Evolutionary conservation across 2,113 vertebrate species (phyloP), one percentile per base, ranked within the genome.

Genomic region (Tachysurus fulvidraco): DNA sequence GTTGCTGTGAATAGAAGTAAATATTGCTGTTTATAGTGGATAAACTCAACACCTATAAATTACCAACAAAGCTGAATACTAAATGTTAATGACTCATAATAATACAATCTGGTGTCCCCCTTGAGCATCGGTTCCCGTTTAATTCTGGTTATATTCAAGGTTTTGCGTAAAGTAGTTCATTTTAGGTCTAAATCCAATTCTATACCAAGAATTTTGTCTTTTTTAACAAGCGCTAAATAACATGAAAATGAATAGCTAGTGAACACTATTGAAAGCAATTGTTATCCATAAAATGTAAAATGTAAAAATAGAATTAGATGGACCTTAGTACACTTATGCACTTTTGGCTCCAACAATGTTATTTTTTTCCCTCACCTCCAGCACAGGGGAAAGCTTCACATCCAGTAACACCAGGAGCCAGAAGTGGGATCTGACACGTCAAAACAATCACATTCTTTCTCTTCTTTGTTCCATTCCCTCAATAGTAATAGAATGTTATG

Each of bases 371-470:
- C 44, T 44, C 80, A 86, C 57, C 64, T 65, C 59, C 65, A 64
- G 28, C 67, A 81, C 59, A 89, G 52, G 62, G 76, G 59, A 78
- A 74, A 59, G 65, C 76, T 71, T 80, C 69, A 41, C 76, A 73
- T 85, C 84, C 60, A 54, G 79, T 83, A 83, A 87, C 85, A 67
- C 71, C 83, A 85, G 87, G 28, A 89, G 77, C 69, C 71, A 65
- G 69, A 79, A 57, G 30, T 41, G 57, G n/a, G 88, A 80, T 81
- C 73, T 52, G 83, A 86, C 73, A 62, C 74, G 78, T 90, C 83
- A 86, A 88, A 83, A 85, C 84, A 81, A 84, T 78, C 73, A 85
- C 74, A n/a, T 88, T 55, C 0, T 74, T 60, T 19, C 60, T 67
- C 50, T 64, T 67, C 41, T 36, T 82, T 76, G 76, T 54, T 60